Evolutionary conservation across 35 echinoderm and acorn worm genomes (phyloP), one percentile per base, ranked within the genome.

Genomic region (Nesometra sesokonis): DNA sequence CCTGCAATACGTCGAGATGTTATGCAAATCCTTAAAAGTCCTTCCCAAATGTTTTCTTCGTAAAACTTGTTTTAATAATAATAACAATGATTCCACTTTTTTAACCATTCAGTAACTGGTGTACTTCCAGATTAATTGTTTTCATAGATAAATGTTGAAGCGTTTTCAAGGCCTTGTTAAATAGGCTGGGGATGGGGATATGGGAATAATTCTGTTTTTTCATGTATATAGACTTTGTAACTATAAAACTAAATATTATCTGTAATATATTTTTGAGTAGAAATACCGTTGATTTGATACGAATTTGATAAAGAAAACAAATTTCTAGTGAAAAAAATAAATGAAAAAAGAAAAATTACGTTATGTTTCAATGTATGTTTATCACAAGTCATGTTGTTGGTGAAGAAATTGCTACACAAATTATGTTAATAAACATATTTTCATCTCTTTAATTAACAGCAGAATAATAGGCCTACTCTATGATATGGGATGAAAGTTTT

Each of bases 241-340:
- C 11, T 67, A 67, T 67, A 67, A 67, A 67, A 17, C 52, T 67
- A 67, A 67, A 67, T 67, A 67, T 67, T 67, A 67, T 67, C 52
- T 67, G 52, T 67, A 67, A 67, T 67, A 67, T 67, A 67, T 67
- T 67, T 67, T 67, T 67, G 52, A 67, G 52, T 67, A 67, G 52
- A 67, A 67, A 5, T 67, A 67, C 52, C 23, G 52, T 67, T 67
- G 52, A 67, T 67, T 67, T 67, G 52, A 67, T 67, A 67, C 52
- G 52, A 67, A 67, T 67, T 67, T 67, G 52, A 67, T 67, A 67
- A 67, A 67, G 52, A 67, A 67, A 67, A 67, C 52, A 67, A 67
- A 67, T 67, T 67, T 67, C 52, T 67, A 67, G 52, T 67, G 7
- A 67, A 67, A 67, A 67, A 67, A 67, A 67, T 67, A 67, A 11